Percentiles rank a stretch among this genome's conserved stretches.
Evolutionary conservation across 2,113 vertebrate species (phyloP).

Genomic region (Oxyruncus cristatus): DNA sequence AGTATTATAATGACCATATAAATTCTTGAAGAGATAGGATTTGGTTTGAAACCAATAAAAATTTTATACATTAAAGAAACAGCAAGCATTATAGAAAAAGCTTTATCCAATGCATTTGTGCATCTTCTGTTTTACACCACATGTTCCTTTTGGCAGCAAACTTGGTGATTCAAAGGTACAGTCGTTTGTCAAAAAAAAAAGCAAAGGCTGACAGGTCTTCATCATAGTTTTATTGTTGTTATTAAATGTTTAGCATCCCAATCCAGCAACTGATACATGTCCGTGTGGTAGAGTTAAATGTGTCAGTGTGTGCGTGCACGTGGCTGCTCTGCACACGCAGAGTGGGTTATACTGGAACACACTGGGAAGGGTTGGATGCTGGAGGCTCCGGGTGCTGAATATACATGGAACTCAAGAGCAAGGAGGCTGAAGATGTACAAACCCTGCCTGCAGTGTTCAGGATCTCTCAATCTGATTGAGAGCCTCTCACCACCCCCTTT

Average conservation of each 20-base stretch:
- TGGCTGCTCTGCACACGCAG: neutral
- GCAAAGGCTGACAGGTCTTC: neutral
- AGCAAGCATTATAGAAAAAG: neutral
- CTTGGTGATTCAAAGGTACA: neutral
- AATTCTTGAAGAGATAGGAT: neutral
- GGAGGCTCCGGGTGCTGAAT: neutral
- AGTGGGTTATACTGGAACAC: neutral
- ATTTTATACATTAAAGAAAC: neutral
- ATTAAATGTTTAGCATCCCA: neutral
- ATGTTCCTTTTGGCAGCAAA: conserved; percentile 2
- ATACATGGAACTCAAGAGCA: neutral
- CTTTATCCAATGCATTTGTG: neutral
- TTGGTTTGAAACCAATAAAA: neutral
- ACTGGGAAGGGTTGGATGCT: neutral
- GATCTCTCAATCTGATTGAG: neutral
- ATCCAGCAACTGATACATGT: neutral
- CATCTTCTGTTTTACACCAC: neutral
- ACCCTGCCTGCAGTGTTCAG: neutral
- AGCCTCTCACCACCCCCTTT: neutral
- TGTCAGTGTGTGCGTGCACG: neutral
- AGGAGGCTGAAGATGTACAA: neutral
- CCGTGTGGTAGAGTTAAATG: neutral
- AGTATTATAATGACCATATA: neutral
- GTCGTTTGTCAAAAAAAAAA: neutral
- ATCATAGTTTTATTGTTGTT: neutral